A percentile compares a stretch with the other conserved stretches of the same genome.
Conservation (phyloP, 64 coral and sea anemone genomes). For the Stichodactyla helianthus region DNA sequence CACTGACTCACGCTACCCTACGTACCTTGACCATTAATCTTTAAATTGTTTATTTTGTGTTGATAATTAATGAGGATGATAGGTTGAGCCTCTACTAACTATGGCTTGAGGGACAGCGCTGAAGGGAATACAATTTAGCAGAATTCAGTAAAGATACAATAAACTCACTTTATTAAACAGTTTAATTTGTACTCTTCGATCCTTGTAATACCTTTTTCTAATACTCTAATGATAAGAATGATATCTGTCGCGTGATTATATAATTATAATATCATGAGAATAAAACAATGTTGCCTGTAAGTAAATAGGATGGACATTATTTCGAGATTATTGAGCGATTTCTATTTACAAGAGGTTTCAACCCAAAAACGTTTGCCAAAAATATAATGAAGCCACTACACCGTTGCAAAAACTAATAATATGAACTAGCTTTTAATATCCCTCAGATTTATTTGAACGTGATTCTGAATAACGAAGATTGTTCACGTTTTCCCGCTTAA, state of each 20-base stretch:
- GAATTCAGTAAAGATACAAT: not conserved
- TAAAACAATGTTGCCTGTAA: not conserved
- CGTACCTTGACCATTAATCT: not conserved
- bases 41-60: not conserved
- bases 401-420: not conserved
- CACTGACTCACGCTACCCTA: too few relatives aligned
- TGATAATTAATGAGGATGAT: not conserved
- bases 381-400: too few relatives aligned
- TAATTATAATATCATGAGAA: not conserved
- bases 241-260: not conserved
- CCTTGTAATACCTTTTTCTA: not conserved
- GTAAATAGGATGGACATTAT: not conserved
- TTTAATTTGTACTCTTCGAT: not conserved
- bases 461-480: too few relatives aligned
- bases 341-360: not conserved
- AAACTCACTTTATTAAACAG: not conserved
- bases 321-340: not conserved
- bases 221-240: not conserved
- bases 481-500: too few relatives aligned
- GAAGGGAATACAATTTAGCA: not conserved
- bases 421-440: not conserved
- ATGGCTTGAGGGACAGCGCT: not conserved
- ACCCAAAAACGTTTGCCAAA: not conserved
- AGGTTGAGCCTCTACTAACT: too few relatives aligned
- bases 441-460: too few relatives aligned